Evolutionary conservation across 2,888 invertebrate genomes (phyloP).

Genomic region (Coelopa pilipes): DNA sequence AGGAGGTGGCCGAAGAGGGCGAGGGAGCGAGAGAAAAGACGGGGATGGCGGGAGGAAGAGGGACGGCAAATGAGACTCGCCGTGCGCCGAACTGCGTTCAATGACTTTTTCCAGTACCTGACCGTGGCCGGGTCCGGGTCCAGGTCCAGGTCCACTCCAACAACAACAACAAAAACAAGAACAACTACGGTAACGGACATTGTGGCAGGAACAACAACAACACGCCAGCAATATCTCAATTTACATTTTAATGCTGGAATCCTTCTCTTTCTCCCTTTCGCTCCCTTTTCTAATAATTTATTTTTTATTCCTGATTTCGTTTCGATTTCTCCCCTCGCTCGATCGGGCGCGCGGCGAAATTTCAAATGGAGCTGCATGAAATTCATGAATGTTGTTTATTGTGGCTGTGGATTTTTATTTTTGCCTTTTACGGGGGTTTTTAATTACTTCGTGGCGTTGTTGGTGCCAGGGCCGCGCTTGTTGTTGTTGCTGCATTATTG

Average conservation of each 20-base stretch:
- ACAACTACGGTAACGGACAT: too few species aligned
- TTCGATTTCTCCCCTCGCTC: conserved; percentile 1
- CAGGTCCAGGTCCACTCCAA: too few species aligned
- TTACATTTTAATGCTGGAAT: conserved; percentile 3
- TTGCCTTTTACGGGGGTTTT: neutral
- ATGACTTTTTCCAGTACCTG: too few species aligned
- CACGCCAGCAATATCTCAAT: neutral
- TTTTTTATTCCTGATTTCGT: neutral
- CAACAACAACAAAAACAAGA: too few species aligned
- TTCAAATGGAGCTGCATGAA: conserved; percentile 24
- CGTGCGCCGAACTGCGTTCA: too few species aligned
- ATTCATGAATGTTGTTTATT: conserved; percentile 26
- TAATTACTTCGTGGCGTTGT: conserved; percentile 12
- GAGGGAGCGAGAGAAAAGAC: too few species aligned
- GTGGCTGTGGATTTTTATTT: neutral
- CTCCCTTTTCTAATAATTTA: neutral
- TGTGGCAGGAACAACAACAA: neutral
- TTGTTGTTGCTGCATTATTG: too few species aligned
- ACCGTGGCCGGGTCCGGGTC: too few species aligned
- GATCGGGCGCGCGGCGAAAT: neutral
- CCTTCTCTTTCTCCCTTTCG: neutral
- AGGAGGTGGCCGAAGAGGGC: too few species aligned
- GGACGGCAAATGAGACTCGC: too few species aligned
- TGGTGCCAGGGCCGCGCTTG: neutral
- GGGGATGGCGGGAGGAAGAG: too few species aligned